Base-by-base conservation (phyloP, 2,797 vertebrate species). In the Chelon labrosus region DNA sequence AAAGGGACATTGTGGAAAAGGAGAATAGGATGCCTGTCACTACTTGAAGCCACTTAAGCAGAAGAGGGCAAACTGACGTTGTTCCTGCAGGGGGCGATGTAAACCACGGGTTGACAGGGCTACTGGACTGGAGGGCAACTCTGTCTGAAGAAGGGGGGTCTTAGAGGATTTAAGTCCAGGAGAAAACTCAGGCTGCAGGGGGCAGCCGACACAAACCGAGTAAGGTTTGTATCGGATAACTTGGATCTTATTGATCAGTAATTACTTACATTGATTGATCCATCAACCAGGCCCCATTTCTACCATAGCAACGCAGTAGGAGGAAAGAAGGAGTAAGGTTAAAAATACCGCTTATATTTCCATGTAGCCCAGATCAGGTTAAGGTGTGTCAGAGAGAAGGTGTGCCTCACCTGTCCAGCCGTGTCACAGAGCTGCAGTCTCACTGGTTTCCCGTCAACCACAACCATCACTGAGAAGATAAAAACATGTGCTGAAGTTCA, bases 391-490 rank as follows among this genome's bases (percentile, higher is more conserved):
- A 16, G 3, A 16, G 17, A 25, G 0, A 9, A 52, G n/a, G 22
- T 0, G 41, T 7, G 0, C 41, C 80, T 84, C 78, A 95, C 93
- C 91, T 94, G 91, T 83, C 92, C 92, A 0, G 92, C 90, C 59
- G 70, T 93, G 89, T 95, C 93, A 63, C 92, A 94, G 10, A 94
- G 90, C 85, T 94, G 93, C 73, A 95, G 78, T 2, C 82, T 80
- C 64, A 94, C 88, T 0, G 92, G 92, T 57, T 94, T 97, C 5
- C 96, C 95, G 58, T 95, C 93, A 9, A 94, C 93, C 74, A 85
- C 89, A 0, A 95, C 92, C 82, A 86, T 80, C 52, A 75, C 94
- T 95, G 79, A 13, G 60, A 13, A 41, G 35, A 68, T 0, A 14
- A 49, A 65, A 25, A 10, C 12, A 39, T 38, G 10, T 7, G 7